Evolutionary conservation across 2,888 invertebrate species (phyloP).

Genomic region (Sicus ferrugineus): DNA sequence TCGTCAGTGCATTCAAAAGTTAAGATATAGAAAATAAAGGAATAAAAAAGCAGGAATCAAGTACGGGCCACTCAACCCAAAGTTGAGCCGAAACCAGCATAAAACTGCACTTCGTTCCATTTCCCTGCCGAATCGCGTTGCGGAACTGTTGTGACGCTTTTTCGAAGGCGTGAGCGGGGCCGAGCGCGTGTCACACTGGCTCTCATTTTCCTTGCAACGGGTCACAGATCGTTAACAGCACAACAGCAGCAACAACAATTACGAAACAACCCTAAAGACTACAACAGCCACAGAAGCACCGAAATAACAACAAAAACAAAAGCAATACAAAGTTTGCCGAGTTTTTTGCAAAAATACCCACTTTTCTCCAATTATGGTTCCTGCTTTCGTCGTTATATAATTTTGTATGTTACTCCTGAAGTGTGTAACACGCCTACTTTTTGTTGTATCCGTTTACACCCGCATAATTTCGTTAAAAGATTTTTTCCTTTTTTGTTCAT

Average conservation of each 20-base stretch:
- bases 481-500: no score
- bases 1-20: not conserved
- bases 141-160: not conserved
- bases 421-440: conserved; percentile 46
- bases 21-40: not conserved
- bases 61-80: not conserved
- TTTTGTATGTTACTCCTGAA: conserved; percentile 45
- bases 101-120: not conserved
- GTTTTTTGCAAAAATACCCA: no score
- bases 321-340: no score
- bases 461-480: no score
- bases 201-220: not conserved
- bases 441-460: conserved; percentile 44
- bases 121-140: not conserved
- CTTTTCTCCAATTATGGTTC: conserved; percentile 18
- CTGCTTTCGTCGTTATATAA: conserved; percentile 36
- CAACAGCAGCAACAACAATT: not conserved
- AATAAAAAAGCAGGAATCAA: not conserved
- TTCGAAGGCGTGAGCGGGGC: no score
- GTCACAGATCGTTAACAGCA: not conserved
- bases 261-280: not conserved
- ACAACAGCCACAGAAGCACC: no score
- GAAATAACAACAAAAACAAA: not conserved
- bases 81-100: not conserved
- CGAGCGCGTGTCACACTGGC: no score